These are phyloP conservation scores for Amazona ochrocephala DNA, from an alignment of 2,797 vertebrate species.

Conservation along the genomic window DNA sequence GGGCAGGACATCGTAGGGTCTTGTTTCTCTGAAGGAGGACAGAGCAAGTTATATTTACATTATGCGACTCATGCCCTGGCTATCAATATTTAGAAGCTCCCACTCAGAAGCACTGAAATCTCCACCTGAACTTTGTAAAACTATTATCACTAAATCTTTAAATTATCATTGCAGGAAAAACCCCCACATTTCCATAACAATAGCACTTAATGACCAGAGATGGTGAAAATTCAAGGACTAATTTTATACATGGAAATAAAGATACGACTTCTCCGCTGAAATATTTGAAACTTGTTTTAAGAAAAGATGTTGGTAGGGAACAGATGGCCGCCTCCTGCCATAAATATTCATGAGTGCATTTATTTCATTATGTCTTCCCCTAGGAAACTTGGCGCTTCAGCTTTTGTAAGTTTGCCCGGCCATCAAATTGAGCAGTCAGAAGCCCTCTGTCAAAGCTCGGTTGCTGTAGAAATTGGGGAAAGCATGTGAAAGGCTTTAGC, in stretches of 20 bases:
- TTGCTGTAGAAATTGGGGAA: constrained; percentile 72
- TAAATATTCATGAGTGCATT: constrained; percentile 79
- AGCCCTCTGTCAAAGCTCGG: constrained; percentile 71
- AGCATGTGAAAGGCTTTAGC: constrained; percentile 49
- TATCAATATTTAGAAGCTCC: constrained; percentile 1
- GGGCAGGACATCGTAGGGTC: not conserved
- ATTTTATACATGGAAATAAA: constrained; percentile 26
- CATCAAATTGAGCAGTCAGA: constrained; percentile 76
- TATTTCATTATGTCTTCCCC: constrained; percentile 74
- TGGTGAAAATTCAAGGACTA: constrained; percentile 36
- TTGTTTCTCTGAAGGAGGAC: not conserved
- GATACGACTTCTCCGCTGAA: not conserved
- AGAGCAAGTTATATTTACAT: not conserved
- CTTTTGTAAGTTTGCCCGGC: constrained; percentile 72
- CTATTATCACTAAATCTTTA: not conserved
- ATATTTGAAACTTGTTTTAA: constrained; percentile 59
- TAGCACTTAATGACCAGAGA: constrained; percentile 9
- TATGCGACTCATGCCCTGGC: not conserved
- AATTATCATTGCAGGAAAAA: not conserved
- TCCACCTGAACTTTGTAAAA: constrained; percentile 32
- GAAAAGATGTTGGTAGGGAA: constrained; percentile 67
- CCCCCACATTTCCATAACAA: not conserved
- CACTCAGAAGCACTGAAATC: fast-evolving
- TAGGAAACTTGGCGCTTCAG: constrained; percentile 71
- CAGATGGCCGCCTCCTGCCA: constrained; percentile 73